Evolutionary conservation across 2,797 vertebrate genomes (phyloP), one percentile per base, ranked within the genome.

Genomic region (Ptychadena robeensis): DNA sequence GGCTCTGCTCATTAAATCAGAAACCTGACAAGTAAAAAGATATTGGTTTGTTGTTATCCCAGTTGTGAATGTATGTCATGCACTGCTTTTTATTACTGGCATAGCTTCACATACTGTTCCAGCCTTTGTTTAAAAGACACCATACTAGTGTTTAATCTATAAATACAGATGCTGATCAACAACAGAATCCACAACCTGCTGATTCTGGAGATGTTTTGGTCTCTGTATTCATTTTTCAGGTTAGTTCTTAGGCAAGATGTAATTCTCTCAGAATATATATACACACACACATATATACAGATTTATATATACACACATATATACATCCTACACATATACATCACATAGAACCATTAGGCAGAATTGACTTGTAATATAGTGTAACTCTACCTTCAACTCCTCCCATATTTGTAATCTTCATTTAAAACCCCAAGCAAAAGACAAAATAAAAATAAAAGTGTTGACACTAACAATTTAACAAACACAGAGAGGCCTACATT

Each of bases 131-230:
- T 63, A 76, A 70, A 64, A 76, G 72, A 82, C 64, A 75, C 53
- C 66, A 82, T 78, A 78, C 81, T 72, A 71, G 35, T 76, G 63
- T 70, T 76, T 63, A 82, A 83, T 67, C 82, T 83, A 83, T 83
- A 83, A 77, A 78, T 83, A 79, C 68, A 83, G 75, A 83, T 79
- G 61, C 61, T 22, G 68, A 83, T n/a, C 27, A 66, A 38, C 57
- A 63, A 66, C 75, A 67, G 44, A 32, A 67, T 73, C 27, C 40
- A 32, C 61, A 79, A 73, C 44, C 75, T 32, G 61, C 68, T 79
- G 75, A 30, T 77, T 76, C n/a, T 82, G 34, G 59, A 76, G 73
- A 44, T 77, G 59, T 71, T 28, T 78, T 67, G 61, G 68, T 67
- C 44, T 59, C 30, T 27, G 68, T 38, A 38, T 82, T 72, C 4